phyloP scores from a whole-genome alignment of 1,140 invertebrate genomes.

The Polypedilum vanderplanki region DNA sequence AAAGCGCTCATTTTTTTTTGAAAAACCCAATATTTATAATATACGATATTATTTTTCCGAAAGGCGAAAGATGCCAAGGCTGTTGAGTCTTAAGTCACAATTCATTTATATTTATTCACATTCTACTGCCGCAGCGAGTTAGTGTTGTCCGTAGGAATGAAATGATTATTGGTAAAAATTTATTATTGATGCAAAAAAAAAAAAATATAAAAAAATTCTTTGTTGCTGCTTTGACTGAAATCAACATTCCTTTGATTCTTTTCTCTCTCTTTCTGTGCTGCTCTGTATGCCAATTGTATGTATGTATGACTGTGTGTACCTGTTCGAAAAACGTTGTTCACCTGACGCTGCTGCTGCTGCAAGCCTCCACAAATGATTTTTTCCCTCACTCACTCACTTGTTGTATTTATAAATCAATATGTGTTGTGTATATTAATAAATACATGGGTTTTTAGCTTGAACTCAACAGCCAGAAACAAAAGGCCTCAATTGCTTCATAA shows the following conservation, averaged over 20 bases:
- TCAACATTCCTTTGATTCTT: too few species aligned
- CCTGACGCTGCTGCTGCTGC: not conserved
- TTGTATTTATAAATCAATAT: not conserved
- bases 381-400: not conserved
- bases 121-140: not conserved
- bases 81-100: constrained; percentile 18
- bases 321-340: too few species aligned
- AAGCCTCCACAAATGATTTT: not conserved
- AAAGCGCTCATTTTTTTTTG: too few species aligned
- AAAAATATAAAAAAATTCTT: too few species aligned
- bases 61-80: constrained; percentile 15
- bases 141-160: too few species aligned
- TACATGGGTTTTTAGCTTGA: not conserved
- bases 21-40: too few species aligned
- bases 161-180: too few species aligned
- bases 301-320: too few species aligned
- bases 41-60: not conserved
- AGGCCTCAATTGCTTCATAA: not conserved
- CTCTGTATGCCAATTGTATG: too few species aligned
- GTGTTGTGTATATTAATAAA: not conserved
- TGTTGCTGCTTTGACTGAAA: too few species aligned
- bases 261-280: too few species aligned
- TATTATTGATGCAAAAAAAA: too few species aligned
- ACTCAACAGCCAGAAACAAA: not conserved
- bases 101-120: constrained; percentile 5